These are phyloP conservation scores for Exephanes ischioxanthus DNA, from an alignment of 2,888 invertebrate species.

Conservation along the genomic window DNA sequence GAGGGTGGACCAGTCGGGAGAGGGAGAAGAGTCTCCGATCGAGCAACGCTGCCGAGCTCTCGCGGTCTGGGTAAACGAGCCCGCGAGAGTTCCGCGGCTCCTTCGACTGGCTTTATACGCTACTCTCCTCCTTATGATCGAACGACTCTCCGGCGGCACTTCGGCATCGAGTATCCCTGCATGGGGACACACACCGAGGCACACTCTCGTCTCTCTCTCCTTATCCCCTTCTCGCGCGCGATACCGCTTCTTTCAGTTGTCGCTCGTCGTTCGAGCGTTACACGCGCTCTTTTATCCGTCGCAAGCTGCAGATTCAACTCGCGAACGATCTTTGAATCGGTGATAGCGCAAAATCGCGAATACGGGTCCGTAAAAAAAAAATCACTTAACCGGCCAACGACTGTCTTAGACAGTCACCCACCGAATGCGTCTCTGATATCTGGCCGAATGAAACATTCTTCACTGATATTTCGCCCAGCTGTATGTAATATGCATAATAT, in stretches of 20 bases:
- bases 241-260: conserved; percentile 80
- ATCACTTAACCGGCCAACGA: background rate
- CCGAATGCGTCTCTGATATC: background rate
- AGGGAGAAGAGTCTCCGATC: conserved; percentile 13
- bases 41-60: background rate
- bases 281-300: conserved; percentile 67
- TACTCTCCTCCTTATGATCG: conserved; percentile 63
- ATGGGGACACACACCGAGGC: conserved; percentile 49
- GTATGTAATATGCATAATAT: background rate
- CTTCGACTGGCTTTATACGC: conserved; percentile 1
- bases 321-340: background rate
- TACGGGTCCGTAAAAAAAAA: background rate
- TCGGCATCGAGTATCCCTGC: conserved; percentile 18
- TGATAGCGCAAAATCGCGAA: background rate
- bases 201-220: conserved; percentile 44
- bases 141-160: conserved; percentile 45
- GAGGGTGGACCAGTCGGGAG: conserved; percentile 34
- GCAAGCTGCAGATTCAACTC: background rate
- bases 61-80: conserved; percentile 29
- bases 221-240: conserved; percentile 76
- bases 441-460: background rate
- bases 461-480: background rate
- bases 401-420: background rate
- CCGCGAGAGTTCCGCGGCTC: conserved; percentile 43
- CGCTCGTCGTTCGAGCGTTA: conserved; percentile 79